Conservation (phyloP, 2,888 invertebrate species). For the Hirtodrosophila trivittata region DNA sequence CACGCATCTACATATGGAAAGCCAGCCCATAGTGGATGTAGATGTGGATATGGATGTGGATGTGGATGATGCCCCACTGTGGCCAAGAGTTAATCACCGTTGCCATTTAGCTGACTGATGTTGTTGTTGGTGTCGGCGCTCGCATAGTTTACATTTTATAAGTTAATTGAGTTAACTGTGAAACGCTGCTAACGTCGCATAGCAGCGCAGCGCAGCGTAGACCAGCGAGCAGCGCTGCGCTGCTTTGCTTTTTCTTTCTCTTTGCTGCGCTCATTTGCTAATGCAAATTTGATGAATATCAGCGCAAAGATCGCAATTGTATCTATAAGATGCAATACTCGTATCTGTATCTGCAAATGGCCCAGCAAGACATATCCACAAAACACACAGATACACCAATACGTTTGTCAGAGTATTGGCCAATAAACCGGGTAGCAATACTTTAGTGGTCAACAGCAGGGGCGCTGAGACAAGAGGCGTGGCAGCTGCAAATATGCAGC, state of each 20-base stretch:
- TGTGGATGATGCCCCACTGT: slow-evolving; percentile 43
- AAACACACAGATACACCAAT: neutral
- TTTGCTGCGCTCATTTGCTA: slow-evolving; percentile 64
- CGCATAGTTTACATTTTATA: slow-evolving; percentile 75
- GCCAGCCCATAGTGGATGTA: slow-evolving; percentile 16
- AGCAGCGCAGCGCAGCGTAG: slow-evolving; percentile 6
- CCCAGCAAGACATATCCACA: slow-evolving; percentile 2
- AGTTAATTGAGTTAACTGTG: slow-evolving; percentile 83
- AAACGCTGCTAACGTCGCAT: slow-evolving; percentile 45
- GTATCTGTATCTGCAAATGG: slow-evolving; percentile 23
- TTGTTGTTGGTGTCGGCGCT: slow-evolving; percentile 40
- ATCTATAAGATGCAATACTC: slow-evolving; percentile 34
- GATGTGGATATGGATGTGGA: neutral
- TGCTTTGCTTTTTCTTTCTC: slow-evolving; percentile 20
- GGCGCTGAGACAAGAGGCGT: too few species aligned
- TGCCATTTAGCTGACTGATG: slow-evolving; percentile 67
- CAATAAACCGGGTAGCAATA: slow-evolving; percentile 10
- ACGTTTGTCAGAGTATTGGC: slow-evolving; percentile 1
- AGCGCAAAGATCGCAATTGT: slow-evolving; percentile 35
- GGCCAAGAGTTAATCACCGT: slow-evolving; percentile 76
- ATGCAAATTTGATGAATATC: slow-evolving; percentile 70
- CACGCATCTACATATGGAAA: slow-evolving; percentile 72
- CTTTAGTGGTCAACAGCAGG: too few species aligned
- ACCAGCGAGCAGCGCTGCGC: neutral
- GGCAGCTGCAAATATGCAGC: too few species aligned